A percentile compares a stretch with the other conserved stretches of the same genome.
phyloP scores from a whole-genome alignment of 2,888 invertebrate genomes.

The Acronicta psi region DNA sequence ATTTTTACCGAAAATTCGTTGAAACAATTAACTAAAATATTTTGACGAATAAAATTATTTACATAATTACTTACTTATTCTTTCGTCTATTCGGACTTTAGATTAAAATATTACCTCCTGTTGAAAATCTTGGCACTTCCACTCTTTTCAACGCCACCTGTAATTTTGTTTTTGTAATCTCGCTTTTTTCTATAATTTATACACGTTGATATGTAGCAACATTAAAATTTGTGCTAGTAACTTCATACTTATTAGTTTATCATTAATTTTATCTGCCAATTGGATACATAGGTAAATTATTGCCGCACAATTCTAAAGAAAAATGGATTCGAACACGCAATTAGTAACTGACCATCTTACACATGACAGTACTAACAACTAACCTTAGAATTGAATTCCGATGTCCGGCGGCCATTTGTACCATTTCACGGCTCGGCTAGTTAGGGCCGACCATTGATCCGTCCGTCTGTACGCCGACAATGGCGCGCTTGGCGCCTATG shows the following conservation, averaged over 20 bases:
- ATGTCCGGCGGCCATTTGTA: slow-evolving; percentile 74
- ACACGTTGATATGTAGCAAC: too few species aligned
- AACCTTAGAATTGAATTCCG: slow-evolving; percentile 59
- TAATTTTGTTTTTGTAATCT: too few species aligned
- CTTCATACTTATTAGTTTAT: too few species aligned
- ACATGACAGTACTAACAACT: slow-evolving; percentile 53
- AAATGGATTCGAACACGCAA: slow-evolving; percentile 48
- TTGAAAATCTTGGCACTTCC: too few species aligned
- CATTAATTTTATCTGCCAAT: not conserved
- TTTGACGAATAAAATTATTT: not conserved
- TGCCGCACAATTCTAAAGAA: slow-evolving; percentile 28
- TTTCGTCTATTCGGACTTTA: too few species aligned
- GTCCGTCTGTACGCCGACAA: slow-evolving; percentile 78
- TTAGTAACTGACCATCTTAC: slow-evolving; percentile 46
- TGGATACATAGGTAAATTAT: not conserved
- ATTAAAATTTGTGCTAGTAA: too few species aligned
- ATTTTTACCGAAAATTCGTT: too few species aligned
- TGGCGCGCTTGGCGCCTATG: slow-evolving; percentile 63
- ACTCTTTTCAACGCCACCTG: too few species aligned
- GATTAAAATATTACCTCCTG: too few species aligned
- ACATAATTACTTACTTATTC: too few species aligned
- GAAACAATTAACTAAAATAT: too few species aligned
- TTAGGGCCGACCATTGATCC: slow-evolving; percentile 81
- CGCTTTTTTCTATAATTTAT: too few species aligned
- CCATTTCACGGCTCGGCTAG: slow-evolving; percentile 81